Percentiles rank a stretch among this genome's conserved stretches.
These are phyloP conservation scores for Campylomormyrus tamandua DNA, from an alignment of 2,113 vertebrate genomes.

Conservation along the genomic window DNA sequence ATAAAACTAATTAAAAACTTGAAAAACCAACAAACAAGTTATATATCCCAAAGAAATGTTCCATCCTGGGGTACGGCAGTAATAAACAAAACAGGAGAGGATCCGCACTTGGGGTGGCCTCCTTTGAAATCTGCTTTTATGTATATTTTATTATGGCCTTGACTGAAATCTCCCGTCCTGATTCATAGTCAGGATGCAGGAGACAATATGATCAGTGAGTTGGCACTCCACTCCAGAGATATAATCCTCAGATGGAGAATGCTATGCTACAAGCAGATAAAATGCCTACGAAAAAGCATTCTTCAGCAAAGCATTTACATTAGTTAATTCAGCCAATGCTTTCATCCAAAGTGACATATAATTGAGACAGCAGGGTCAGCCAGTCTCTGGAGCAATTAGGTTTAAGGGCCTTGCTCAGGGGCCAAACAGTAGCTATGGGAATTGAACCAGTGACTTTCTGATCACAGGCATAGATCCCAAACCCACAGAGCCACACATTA, in stretches of 20 bases:
- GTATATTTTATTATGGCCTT: constrained; percentile 2
- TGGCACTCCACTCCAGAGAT: not conserved
- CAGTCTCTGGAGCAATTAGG: not conserved
- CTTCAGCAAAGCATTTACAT: not conserved
- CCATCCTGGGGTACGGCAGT: constrained; percentile 11
- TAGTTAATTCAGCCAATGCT: not conserved
- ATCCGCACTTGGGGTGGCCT: not conserved
- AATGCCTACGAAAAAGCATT: not conserved
- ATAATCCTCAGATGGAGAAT: not conserved
- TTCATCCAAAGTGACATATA: not conserved
- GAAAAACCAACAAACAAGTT: constrained; percentile 26
- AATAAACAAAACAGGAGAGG: constrained; percentile 26
- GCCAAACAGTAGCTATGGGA: not conserved
- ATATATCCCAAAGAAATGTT: constrained; percentile 33
- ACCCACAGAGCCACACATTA: not conserved
- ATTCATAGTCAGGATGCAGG: not conserved
- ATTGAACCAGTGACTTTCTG: not conserved
- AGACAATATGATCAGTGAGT: not conserved
- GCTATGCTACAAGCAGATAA: not conserved
- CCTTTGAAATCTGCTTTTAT: constrained; percentile 4
- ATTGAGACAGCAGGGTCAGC: not conserved
- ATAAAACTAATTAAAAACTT: constrained; percentile 43
- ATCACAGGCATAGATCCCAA: not conserved
- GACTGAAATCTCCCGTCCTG: not conserved
- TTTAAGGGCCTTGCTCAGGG: not conserved